Evolutionary conservation across 2,888 invertebrate genomes (phyloP).

Genomic region (Unio pictorum): DNA sequence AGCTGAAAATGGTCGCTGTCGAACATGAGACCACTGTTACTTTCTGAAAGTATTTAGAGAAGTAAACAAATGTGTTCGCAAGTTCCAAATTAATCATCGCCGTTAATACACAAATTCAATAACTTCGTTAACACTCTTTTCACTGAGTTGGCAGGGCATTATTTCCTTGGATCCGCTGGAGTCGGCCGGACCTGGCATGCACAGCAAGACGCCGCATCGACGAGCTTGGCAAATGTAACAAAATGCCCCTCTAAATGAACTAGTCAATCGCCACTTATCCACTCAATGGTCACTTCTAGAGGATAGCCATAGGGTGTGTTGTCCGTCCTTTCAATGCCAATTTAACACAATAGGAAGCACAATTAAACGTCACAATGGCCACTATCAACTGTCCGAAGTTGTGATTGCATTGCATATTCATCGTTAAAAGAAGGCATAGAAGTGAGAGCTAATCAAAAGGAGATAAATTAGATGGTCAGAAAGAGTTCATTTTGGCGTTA

Average conservation of each 20-base stretch:
- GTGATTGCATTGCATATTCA: conserved; percentile 26
- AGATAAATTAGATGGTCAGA: conserved; percentile 40
- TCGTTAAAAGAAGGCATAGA: conserved; percentile 32
- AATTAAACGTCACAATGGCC: conserved; percentile 41
- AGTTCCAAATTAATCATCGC: background rate
- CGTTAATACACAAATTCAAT: too few relatives aligned
- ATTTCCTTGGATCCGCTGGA: too few relatives aligned
- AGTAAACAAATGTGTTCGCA: background rate
- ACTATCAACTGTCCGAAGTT: conserved; percentile 34
- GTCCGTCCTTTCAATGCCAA: conserved; percentile 39
- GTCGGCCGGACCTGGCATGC: too few relatives aligned
- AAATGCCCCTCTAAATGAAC: conserved; percentile 20
- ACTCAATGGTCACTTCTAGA: conserved; percentile 15
- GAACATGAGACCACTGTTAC: too few relatives aligned
- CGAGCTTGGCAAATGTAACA: conserved; percentile 12
- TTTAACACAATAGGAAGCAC: conserved; percentile 45
- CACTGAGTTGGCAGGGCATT: too few relatives aligned
- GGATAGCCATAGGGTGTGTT: conserved; percentile 26
- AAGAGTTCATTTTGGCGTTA: conserved; percentile 12
- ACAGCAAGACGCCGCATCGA: too few relatives aligned
- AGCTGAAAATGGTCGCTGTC: too few relatives aligned
- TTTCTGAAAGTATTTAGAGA: too few relatives aligned
- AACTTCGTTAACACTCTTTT: too few relatives aligned
- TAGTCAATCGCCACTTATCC: conserved; percentile 24
- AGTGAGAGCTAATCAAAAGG: conserved; percentile 35